Conservation (phyloP, 2,888 invertebrate genomes). For the Eupsilia transversa region DNA sequence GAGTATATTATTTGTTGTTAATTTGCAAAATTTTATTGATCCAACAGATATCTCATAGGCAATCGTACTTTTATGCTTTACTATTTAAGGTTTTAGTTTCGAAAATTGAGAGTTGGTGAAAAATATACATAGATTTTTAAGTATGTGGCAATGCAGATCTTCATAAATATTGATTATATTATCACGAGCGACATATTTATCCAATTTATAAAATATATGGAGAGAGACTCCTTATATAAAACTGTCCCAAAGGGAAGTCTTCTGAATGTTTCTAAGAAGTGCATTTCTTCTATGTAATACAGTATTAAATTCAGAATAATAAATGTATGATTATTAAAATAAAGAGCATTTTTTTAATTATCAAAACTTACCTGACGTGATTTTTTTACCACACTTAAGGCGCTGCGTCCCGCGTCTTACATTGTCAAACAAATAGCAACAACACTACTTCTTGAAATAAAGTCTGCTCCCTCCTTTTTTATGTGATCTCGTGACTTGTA, state of each 20-base stretch:
- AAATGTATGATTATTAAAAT: slow-evolving; percentile 88
- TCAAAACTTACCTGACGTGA: not conserved
- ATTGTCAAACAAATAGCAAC: too few species aligned
- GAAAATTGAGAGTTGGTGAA: slow-evolving; percentile 87
- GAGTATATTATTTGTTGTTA: slow-evolving; percentile 88
- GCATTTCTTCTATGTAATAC: slow-evolving; percentile 98
- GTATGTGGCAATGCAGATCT: slow-evolving; percentile 91
- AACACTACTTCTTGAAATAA: too few species aligned
- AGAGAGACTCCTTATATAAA: slow-evolving; percentile 83
- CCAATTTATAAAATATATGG: slow-evolving; percentile 83
- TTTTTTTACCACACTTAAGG: not conserved
- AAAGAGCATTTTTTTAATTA: slow-evolving; percentile 45
- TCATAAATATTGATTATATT: slow-evolving; percentile 87
- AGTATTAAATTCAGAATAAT: slow-evolving; percentile 94
- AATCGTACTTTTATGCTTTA: slow-evolving; percentile 86
- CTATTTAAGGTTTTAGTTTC: slow-evolving; percentile 85
- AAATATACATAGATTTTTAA: slow-evolving; percentile 91
- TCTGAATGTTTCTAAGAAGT: slow-evolving; percentile 97
- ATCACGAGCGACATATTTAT: slow-evolving; percentile 86
- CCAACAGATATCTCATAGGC: slow-evolving; percentile 86
- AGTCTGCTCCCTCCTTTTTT: too few species aligned
- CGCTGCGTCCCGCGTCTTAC: not conserved
- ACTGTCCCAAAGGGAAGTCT: slow-evolving; percentile 92
- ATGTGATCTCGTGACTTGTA: too few species aligned
- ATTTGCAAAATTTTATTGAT: slow-evolving; percentile 90